Base-by-base conservation (phyloP, 2,113 vertebrate genomes). In the Psittacula cyanocephala region DNA sequence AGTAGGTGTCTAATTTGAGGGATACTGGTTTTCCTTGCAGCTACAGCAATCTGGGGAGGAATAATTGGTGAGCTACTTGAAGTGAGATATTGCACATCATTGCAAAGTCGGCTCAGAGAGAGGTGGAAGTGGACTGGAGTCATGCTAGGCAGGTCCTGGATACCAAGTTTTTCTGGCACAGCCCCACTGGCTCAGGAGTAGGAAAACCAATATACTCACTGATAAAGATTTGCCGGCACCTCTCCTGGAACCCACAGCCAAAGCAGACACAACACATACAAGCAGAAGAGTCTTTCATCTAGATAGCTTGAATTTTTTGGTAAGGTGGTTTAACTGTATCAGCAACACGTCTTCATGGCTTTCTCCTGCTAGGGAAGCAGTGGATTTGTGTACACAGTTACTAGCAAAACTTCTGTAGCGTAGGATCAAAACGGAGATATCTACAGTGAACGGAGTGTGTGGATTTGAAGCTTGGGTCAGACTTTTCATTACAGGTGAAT, bases 1-100 rank as follows among this genome's bases (percentile, higher is more conserved):
- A 85, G 91, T 46, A 87, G 81, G 84, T 88, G 79, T 93, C 80
- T 93, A 71, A 90, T 93, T 94, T 95, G 88, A 83, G 76, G 81
- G 41, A 86, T 92, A 52, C 80, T 93, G 80, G 69, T 76, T 95
- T 96, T 94, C 72, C 69, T 46, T 76, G 88, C 83, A 78, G 88
- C 86, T 93, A 29, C 65, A 53, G 70, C 1, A 9, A 74, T 90
- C 52, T 83, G 41, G 23, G 59, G 69, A 85, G 72, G 59, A 33
- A 85, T 33, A 33, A 2, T 23, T 37, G 59, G 31, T 71, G 71
- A 83, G 20, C 8, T 89, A 65, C 67, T 65, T 41, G 60, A 83
- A 65, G 68, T 24, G 71, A 86, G 76, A 68, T 74, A 37, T 7
- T 47, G 64, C 43, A 78, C 77, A 57, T 55, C 25, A 7, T 47